A percentile compares a stretch with the other conserved stretches of the same genome.
These are phyloP conservation scores for Progne subis DNA, from an alignment of 2,113 vertebrate genomes.

Conservation along the genomic window DNA sequence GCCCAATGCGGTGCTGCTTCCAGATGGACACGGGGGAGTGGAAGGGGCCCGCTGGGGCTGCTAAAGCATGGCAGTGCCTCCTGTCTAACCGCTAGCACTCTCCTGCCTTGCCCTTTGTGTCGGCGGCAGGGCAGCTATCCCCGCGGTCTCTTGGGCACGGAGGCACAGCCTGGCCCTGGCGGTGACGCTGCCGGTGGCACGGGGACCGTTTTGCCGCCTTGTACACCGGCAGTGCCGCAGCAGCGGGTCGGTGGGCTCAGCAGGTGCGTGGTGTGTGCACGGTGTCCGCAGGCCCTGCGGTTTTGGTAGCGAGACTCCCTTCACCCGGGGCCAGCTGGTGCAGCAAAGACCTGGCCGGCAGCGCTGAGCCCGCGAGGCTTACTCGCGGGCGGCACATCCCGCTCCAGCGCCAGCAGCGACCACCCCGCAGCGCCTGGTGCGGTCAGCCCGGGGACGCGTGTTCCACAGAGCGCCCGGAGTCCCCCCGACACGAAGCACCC, in stretches of 20 bases:
- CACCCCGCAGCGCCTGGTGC: no score
- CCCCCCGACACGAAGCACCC: rapidly evolving
- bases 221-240: not conserved
- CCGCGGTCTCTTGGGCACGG: not conserved
- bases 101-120: not conserved
- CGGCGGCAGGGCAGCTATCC: not conserved
- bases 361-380: not conserved
- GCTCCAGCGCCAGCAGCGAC: not conserved
- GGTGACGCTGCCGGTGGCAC: rapidly evolving
- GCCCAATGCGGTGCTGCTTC: no score
- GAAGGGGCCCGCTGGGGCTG: not conserved
- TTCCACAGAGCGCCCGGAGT: not conserved
- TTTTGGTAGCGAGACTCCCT: not conserved
- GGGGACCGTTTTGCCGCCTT: rapidly evolving
- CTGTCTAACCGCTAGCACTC: rapidly evolving
- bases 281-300: not conserved
- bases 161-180: not conserved
- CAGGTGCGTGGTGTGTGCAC: rapidly evolving
- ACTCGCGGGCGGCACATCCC: not conserved
- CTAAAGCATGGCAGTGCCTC: not conserved
- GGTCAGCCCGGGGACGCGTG: no score
- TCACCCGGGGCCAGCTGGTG: no score
- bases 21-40: rapidly evolving
- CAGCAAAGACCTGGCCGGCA: not conserved
- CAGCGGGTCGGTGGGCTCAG: not conserved